Evolutionary conservation across 2,113 vertebrate genomes (phyloP), one percentile per base, ranked within the genome.

Genomic region (Salvator merianae): DNA sequence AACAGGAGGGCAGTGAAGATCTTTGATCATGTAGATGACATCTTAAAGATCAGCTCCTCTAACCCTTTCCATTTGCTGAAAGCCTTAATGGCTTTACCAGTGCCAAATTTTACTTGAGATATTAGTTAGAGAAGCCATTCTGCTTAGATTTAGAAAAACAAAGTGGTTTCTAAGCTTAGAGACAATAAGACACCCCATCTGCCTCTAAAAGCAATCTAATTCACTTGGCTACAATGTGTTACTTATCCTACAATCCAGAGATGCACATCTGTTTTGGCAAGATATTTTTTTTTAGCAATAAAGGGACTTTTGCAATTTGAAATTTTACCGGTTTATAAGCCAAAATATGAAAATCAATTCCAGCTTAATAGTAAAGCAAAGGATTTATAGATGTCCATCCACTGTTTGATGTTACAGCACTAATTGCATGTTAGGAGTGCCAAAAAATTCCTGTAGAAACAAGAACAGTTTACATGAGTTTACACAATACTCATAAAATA

Each of bases 71-170:
- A 71, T 63, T 77, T 86, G 24, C 53, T 63, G 73, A 82, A 78
- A 77, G 43, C 66, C 28, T 72, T 77, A 72, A 71, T 76, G 22
- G 36, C 20, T 24, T 38, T 75, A 43, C 14, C 14, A 8, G 36
- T 84, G 83, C 75, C 76, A 84, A 84, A 76, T 71, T 77, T 85
- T 85, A 79, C 34, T 75, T 43, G 8, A 68, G 63, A 55, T 10
- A 8, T 43, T 53, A n/a, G 59, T 75, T 55, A 86, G 79, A 55
- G 32, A 53, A 85, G 59, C 70, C 8, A 20, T 71, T 86, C 36
- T 53, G 47, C 62, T 73, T 77, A 79, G 24, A 74, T 66, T 66
- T 53, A 75, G 32, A 66, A 53, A 81, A 75, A n/a, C 70, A 75
- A 80, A 81, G 30, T 62, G 32, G 4, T 38, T 68, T 81, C 62